Percentiles rank a stretch among this genome's conserved stretches.
Evolutionary conservation across 2,888 invertebrate species (phyloP).

Genomic region (Yponomeuta sedellus): DNA sequence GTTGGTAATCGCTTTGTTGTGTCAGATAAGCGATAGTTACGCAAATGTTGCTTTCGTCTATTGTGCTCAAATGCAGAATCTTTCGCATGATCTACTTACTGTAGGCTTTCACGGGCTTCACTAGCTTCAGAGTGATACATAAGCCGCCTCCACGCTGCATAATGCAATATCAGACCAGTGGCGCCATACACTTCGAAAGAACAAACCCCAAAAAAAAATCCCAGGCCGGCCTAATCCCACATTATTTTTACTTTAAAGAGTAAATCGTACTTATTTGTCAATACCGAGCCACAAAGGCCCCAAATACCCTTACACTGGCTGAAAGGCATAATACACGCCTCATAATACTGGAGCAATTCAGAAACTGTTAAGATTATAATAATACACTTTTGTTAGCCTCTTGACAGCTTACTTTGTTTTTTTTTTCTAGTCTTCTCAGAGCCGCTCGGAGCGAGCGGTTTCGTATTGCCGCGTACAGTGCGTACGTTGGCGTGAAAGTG

Average conservation of each 20-base stretch:
- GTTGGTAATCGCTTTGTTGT: conserved; percentile 6
- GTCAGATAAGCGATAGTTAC: conserved; percentile 36
- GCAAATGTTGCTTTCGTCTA: conserved; percentile 49
- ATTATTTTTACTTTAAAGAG: conserved; percentile 64
- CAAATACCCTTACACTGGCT: conserved; percentile 71
- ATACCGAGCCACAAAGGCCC: conserved; percentile 72
- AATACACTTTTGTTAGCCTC: conserved; percentile 67
- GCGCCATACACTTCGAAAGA: conserved; percentile 56
- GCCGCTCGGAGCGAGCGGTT: conserved; percentile 28
- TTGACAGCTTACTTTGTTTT: conserved; percentile 62
- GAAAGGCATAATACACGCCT: conserved; percentile 72
- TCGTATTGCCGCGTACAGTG: conserved; percentile 50
- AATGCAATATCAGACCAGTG: conserved; percentile 61
- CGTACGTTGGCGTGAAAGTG: conserved; percentile 46
- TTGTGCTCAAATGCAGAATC: conserved; percentile 30
- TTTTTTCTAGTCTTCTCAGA: conserved; percentile 36
- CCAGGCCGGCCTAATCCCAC: conserved; percentile 62
- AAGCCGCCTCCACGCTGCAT: conserved; percentile 41
- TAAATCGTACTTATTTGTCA: conserved; percentile 75
- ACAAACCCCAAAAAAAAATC: conserved; percentile 38
- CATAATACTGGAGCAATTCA: conserved; percentile 70
- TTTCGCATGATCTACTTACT: conserved; percentile 44
- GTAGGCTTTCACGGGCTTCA: conserved; percentile 27
- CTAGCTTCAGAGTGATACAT: conserved; percentile 40
- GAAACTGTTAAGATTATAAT: conserved; percentile 74